Conservation (phyloP, 2,797 vertebrate genomes). For the Cryptoprocta ferox region DNA sequence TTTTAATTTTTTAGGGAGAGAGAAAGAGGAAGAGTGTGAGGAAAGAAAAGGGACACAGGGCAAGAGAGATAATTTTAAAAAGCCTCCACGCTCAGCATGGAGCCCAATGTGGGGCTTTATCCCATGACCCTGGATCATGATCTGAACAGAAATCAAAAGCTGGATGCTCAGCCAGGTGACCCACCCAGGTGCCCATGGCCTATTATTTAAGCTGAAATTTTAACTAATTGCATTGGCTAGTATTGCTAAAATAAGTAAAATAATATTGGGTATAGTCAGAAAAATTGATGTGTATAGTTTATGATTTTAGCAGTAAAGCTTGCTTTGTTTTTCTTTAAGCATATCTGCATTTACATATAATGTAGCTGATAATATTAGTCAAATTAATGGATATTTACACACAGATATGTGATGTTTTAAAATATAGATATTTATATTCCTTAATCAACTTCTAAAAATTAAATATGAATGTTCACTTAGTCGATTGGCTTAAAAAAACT, state of each 20-base stretch:
- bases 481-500: background rate
- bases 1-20: too few relatives aligned
- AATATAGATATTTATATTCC: background rate
- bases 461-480: background rate
- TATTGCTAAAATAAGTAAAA: background rate
- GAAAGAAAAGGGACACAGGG: too few relatives aligned
- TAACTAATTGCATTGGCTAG: background rate
- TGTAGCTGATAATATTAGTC: background rate
- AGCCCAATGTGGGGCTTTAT: too few relatives aligned
- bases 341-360: background rate
- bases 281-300: background rate
- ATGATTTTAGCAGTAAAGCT: background rate
- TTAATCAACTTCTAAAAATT: background rate
- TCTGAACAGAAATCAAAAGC: too few relatives aligned
- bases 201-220: background rate
- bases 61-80: too few relatives aligned
- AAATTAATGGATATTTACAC: background rate
- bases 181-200: too few relatives aligned
- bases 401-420: background rate
- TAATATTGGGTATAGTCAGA: background rate
- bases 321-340: background rate
- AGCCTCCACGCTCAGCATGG: too few relatives aligned
- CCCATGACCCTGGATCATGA: too few relatives aligned
- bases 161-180: too few relatives aligned
- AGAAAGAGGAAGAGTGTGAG: too few relatives aligned